These are phyloP conservation scores for Spodoptera picta DNA, from an alignment of 2,888 invertebrate species.

Conservation along the genomic window DNA sequence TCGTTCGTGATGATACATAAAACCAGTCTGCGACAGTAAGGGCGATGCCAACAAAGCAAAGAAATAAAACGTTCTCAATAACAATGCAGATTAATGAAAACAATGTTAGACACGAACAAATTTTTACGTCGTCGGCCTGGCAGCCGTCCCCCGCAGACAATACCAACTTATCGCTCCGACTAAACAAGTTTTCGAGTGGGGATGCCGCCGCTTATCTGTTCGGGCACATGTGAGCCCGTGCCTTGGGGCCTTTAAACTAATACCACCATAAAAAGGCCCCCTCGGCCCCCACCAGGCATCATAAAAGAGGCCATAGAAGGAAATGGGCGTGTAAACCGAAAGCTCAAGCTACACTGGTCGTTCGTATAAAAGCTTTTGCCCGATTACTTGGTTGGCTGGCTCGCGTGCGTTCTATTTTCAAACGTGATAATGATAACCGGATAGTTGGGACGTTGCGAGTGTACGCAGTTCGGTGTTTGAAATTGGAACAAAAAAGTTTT, in stretches of 20 bases:
- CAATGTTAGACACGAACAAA: conserved; percentile 64
- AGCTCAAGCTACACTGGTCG: conserved; percentile 73
- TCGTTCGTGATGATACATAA: conserved; percentile 59
- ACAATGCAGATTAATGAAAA: conserved; percentile 60
- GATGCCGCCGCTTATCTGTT: conserved; percentile 85
- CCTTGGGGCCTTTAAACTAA: conserved; percentile 83
- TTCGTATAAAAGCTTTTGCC: conserved; percentile 82
- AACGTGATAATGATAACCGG: conserved; percentile 87
- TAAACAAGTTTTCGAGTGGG: conserved; percentile 86
- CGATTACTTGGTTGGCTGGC: conserved; percentile 85
- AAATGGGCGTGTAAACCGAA: conserved; percentile 77
- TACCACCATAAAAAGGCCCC: conserved; percentile 76
- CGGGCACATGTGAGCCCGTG: conserved; percentile 84
- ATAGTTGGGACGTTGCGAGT: conserved; percentile 67
- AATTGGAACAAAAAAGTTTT: conserved; percentile 55
- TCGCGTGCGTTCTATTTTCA: conserved; percentile 88
- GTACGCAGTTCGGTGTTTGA: conserved; percentile 56
- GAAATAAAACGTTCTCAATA: conserved; percentile 55
- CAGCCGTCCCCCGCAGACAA: conserved; percentile 79
- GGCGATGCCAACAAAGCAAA: conserved; percentile 50
- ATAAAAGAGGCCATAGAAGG: conserved; percentile 79
- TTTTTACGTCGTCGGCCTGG: conserved; percentile 56
- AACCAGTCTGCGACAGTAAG: conserved; percentile 53
- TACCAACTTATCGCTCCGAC: conserved; percentile 82
- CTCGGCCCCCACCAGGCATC: conserved; percentile 68